Base-by-base conservation (phyloP, 2,797 vertebrate species). In the Thamnophis elegans region DNA sequence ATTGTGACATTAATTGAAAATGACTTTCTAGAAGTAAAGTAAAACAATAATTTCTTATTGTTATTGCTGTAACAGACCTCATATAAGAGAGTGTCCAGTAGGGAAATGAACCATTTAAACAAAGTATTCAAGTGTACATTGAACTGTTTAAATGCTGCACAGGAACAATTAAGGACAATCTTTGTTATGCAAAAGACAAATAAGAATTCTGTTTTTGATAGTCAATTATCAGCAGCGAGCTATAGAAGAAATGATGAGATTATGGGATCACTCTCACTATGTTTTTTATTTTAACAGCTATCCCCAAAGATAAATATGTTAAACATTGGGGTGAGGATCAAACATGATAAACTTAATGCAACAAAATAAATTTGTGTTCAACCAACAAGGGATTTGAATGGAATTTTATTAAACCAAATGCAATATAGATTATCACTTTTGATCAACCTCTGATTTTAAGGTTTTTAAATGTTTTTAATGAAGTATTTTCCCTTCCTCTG, bases 1-100 rank as follows among this genome's bases (percentile, higher is more conserved):
- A 97, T 97, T 95, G 89, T 97, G 96, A 97, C 97, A 93, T 95
- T 97, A 97, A 98, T 97, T 97, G 98, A 98, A 97, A 97, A 97
- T 97, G 97, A 96, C 97, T 97, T 95, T 95, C 36, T 10, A 47
- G 32, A 95, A 96, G 16, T 54, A 95, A 96, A 82, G 42, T 82
- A 97, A 97, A 97, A 98, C 97, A 97, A 97, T 98, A 97, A 97
- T 97, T 96, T 95, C 96, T 95, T 97, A 97, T 96, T 51, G 26
- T 97, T 98, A 97, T 95, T 97, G 98, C 97, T 97, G 97, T 60
- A 96, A 96, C 93, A 85, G 94, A 95, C 93, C 91, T 94, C 95
- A 93, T 85, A 95, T 93, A 96, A 95, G 55, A 96, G 96, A 97
- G 97, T 96, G 96, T 95, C 95, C 96, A 95, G 90, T 95, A 94